Conservation (phyloP, 2,888 invertebrate species). For the Oxytorus armatus region DNA sequence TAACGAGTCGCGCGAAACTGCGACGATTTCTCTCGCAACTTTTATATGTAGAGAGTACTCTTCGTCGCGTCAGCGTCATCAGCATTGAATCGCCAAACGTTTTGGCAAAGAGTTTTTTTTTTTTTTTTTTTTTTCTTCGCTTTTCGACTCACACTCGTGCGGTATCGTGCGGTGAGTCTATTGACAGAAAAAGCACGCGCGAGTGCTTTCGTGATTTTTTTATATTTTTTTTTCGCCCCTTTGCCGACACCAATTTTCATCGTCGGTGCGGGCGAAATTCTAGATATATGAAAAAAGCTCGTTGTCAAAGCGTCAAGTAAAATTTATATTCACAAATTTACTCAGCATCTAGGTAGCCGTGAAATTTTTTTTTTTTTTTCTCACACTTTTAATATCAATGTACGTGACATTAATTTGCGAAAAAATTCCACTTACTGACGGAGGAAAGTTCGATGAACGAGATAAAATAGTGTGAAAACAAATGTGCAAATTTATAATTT, state of each 20-base stretch:
- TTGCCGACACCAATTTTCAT: background rate
- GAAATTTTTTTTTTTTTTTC: background rate
- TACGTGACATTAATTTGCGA: too few relatives aligned
- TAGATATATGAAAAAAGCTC: background rate
- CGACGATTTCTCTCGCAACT: constrained; percentile 52
- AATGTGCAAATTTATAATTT: too few relatives aligned
- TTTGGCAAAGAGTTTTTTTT: background rate
- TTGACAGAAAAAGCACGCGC: too few relatives aligned
- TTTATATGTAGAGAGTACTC: constrained; percentile 5
- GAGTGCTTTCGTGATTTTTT: too few relatives aligned
- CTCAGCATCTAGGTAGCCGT: background rate
- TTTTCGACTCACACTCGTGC: too few relatives aligned
- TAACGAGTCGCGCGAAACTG: constrained; percentile 50
- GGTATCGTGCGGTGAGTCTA: too few relatives aligned
- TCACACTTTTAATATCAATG: too few relatives aligned
- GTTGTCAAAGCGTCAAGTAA: background rate
- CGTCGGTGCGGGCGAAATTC: too few relatives aligned
- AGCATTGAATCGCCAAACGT: constrained; percentile 1
- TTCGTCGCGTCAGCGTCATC: background rate
- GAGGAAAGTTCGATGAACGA: too few relatives aligned
- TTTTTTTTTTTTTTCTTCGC: background rate
- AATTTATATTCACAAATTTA: background rate
- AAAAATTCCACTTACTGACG: too few relatives aligned
- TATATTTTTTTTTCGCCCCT: background rate
- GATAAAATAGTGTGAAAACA: too few relatives aligned